Percentiles rank a stretch among this genome's conserved stretches.
Evolutionary conservation across 2,888 invertebrate species (phyloP).

Genomic region (Crematogaster levior): DNA sequence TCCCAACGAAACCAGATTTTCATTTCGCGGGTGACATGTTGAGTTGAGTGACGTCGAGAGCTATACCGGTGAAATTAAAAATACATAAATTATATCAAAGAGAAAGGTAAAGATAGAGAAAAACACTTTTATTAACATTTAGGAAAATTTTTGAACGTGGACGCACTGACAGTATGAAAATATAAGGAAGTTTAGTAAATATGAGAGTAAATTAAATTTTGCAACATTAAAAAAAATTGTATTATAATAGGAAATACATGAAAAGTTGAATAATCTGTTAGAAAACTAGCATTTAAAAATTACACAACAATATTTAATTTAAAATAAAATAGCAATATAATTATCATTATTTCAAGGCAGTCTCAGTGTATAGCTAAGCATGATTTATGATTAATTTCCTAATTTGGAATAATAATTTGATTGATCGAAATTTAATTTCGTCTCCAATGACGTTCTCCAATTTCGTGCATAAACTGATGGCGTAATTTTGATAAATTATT

Average conservation of each 20-base stretch:
- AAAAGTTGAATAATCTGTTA: background rate
- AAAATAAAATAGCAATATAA: background rate
- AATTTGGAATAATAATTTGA: slow-evolving; percentile 41
- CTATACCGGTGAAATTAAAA: slow-evolving; percentile 35
- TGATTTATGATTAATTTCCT: slow-evolving; percentile 36
- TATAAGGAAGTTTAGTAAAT: background rate
- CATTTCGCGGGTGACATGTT: slow-evolving; percentile 22
- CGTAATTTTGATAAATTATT: slow-evolving; percentile 53
- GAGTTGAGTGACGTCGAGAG: slow-evolving; percentile 18
- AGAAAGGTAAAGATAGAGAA: background rate
- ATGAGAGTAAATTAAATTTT: slow-evolving; percentile 2
- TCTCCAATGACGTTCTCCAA: slow-evolving; percentile 36
- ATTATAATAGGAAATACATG: background rate
- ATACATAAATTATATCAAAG: slow-evolving; percentile 13
- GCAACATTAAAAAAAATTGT: too few relatives aligned
- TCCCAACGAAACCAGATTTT: slow-evolving; percentile 20
- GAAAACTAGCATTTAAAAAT: background rate
- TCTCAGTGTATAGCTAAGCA: background rate
- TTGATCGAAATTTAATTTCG: slow-evolving; percentile 44
- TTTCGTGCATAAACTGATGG: slow-evolving; percentile 39
- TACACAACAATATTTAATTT: background rate
- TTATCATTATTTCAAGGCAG: background rate
- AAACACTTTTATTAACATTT: background rate
- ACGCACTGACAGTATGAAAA: background rate
- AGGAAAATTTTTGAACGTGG: background rate